Evolutionary conservation across 1,140 invertebrate genomes (phyloP), one percentile per base, ranked within the genome.

Genomic region (Plodia interpunctella): DNA sequence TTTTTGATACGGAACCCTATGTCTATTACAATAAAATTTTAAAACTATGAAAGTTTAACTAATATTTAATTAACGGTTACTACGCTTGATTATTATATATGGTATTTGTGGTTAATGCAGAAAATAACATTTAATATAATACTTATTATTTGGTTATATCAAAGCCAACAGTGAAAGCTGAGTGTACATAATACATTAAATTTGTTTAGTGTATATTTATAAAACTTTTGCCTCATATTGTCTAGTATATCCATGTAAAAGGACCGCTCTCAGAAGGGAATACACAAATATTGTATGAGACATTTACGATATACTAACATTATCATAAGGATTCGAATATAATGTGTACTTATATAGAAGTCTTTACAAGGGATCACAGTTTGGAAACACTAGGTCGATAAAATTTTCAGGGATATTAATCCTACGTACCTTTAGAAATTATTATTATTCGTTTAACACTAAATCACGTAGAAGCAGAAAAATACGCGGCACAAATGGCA

Each of bases 281-380:
- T 44, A 44, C 38, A 44, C 38, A 44, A 44, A 44, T 15, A 44
- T 15, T 44, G 13, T 44, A 44, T 53, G 19, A 53, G 51, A 25
- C 20, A 53, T 25, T 51, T 51, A 51, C 20, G 5, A 20, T 53
- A 53, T 21, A 25, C 13, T 53, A 53, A 53, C 21, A 51, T 49
- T 52, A 59, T 52, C 56, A 52, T 59, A 59, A 59, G 57, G 57
- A 35, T 59, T 66, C 66, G 67, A 68, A 59, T 72, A 73, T 68
- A 67, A 70, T 68, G 72, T 76, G 73, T 80, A 80, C 83, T 83
- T 88, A 88, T 64, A 72, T 86, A 86, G 81, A 87, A 88, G 85
- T 88, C 85, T 88, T 88, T 85, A 87, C 78, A 78, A 83, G 83
- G 85, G 85, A 88, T 88, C 85, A 88, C 85, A 88, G 85, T 80